Evolutionary conservation across 1,140 invertebrate species (phyloP).

Genomic region (Drosophila nikananu): DNA sequence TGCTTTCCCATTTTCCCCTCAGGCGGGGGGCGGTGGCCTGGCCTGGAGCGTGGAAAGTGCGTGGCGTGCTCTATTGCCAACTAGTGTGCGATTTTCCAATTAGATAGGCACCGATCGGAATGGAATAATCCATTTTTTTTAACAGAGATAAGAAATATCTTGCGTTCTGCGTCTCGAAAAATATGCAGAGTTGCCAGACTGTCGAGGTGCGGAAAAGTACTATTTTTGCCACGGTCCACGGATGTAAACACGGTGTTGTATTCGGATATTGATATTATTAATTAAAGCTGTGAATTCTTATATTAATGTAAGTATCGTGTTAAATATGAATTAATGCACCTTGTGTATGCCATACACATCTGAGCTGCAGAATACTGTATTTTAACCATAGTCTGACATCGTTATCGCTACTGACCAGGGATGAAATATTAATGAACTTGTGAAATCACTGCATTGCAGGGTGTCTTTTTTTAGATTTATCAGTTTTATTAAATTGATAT

Average conservation of each 20-base stretch:
- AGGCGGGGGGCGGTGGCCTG: conserved; percentile 11
- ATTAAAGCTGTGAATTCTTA: background rate
- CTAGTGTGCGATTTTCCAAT: conserved; percentile 62
- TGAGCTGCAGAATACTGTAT: background rate
- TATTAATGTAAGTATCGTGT: background rate
- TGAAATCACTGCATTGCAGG: background rate
- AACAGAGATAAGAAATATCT: conserved; percentile 70
- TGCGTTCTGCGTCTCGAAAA: conserved; percentile 80
- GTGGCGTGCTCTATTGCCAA: conserved; percentile 32
- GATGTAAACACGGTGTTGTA: conserved; percentile 64
- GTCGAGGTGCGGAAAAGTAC: background rate
- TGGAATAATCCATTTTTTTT: conserved; percentile 78
- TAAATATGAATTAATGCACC: too few species aligned
- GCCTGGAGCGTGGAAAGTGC: conserved; percentile 29
- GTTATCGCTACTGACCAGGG: conserved; percentile 15
- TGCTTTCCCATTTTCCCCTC: conserved; percentile 61
- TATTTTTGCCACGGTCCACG: conserved; percentile 20
- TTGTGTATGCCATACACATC: background rate
- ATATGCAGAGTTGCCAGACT: conserved; percentile 59
- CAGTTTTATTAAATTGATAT: too few species aligned
- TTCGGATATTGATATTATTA: background rate
- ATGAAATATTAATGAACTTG: background rate
- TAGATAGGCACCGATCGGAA: conserved; percentile 67
- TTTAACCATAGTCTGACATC: background rate
- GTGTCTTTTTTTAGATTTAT: background rate